Base-by-base conservation (phyloP, 2,888 invertebrate species). In the Hoplodrina ambigua region DNA sequence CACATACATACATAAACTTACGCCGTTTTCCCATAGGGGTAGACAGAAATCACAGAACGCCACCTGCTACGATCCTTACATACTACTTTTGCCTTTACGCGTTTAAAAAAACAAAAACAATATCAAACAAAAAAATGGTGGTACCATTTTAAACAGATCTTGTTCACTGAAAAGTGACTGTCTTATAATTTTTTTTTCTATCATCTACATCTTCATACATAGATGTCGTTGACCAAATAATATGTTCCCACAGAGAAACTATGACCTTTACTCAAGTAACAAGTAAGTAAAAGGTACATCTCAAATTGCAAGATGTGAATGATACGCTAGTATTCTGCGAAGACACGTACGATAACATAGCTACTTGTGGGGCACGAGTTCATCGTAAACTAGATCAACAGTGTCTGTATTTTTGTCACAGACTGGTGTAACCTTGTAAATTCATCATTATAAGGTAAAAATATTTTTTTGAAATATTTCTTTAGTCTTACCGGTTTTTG, bases 241-340 rank as follows among this genome's bases (percentile, higher is more conserved):
- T 53, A 53, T 70, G 66, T 80, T 80, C 78, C 33, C 81, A 78
- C 78, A 59, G 59, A 75, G 66, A 75, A 46, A 66, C 17, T 70
- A 41, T 75, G 50, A 80, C 80, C 76, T 78, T 65, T 46, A 17
- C 53, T 77, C 69, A 20, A 53, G 62, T 78, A 4, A 50, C 75
- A 15, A 69, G 66, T 25, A 69, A 59, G 72, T 72, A 72, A 75
- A 53, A 55, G 72, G 72, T 79, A 72, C 46, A 25, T 25, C 25
- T 25, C 25, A 25, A 25, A 25, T 25, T 41, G 53, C 75, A 17
- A 69, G 66, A 69, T 61, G 70, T 72, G 70, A 74, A 54, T 58
- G 72, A 75, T 79, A 72, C 46, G 52, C n/a, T 55, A 60, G 52
- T 66, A 74, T 74, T 72, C 72, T 55, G 61, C 68, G 56, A 73